These are phyloP conservation scores for Hypercompe scribonia DNA, from an alignment of 2,888 invertebrate species.

Conservation along the genomic window DNA sequence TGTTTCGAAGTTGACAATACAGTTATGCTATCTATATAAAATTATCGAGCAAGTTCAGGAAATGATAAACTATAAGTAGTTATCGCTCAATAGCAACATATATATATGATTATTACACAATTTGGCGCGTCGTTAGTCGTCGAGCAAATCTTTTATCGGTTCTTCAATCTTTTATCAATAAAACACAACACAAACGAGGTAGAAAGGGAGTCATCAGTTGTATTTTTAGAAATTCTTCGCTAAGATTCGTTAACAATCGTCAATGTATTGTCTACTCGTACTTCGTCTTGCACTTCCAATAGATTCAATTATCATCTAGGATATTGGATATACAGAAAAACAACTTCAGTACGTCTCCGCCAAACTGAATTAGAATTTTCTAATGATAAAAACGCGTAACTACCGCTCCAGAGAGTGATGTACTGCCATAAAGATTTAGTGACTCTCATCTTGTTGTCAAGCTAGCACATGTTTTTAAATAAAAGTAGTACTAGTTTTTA, in stretches of 20 bases:
- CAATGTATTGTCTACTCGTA: background rate
- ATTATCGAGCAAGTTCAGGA: background rate
- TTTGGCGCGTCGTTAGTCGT: background rate
- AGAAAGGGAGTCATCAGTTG: background rate
- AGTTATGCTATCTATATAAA: conserved; percentile 8
- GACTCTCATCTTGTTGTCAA: too few species aligned
- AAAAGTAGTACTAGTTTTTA: too few species aligned
- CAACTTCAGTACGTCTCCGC: too few species aligned
- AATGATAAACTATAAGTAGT: conserved; percentile 10
- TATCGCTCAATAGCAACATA: conserved; percentile 15
- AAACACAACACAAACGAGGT: background rate
- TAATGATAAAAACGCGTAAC: too few species aligned
- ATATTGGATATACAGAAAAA: too few species aligned
- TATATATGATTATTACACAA: background rate
- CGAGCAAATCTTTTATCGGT: background rate
- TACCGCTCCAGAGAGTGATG: too few species aligned
- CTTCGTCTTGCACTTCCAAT: background rate
- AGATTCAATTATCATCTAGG: background rate
- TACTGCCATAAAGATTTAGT: too few species aligned
- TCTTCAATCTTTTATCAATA: background rate
- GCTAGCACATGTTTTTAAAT: too few species aligned
- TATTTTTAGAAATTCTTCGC: background rate
- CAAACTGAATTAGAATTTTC: too few species aligned
- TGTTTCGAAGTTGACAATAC: background rate
- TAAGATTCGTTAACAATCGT: background rate